A percentile compares a stretch with the other conserved stretches of the same genome.
These are phyloP conservation scores for Ciconia maguari DNA, from an alignment of 2,113 vertebrate genomes.

Conservation along the genomic window DNA sequence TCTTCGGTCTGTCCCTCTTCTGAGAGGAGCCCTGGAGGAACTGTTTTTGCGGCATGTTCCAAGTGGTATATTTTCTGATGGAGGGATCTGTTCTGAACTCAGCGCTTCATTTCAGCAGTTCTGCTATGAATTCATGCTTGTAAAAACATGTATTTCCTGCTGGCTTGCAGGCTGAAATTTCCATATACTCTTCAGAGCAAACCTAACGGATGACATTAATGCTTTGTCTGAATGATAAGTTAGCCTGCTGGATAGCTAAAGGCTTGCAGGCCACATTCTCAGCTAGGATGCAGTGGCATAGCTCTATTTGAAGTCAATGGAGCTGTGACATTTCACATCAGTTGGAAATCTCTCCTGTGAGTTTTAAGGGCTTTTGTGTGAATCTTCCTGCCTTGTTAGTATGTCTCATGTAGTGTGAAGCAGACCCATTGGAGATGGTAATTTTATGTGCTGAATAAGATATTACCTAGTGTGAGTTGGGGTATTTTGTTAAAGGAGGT, in stretches of 20 bases:
- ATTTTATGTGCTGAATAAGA: not conserved
- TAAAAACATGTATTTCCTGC: conserved; percentile 8
- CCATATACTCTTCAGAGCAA: not conserved
- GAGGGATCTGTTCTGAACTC: not conserved
- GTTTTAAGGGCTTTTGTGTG: not conserved
- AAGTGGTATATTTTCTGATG: not conserved
- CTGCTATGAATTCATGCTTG: conserved; percentile 9
- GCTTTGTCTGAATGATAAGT: not conserved
- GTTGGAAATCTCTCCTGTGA: not conserved
- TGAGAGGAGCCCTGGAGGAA: not conserved
- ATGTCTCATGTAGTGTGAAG: not conserved
- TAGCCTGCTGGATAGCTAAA: not conserved
- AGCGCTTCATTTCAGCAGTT: not conserved
- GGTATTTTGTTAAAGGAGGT: not conserved
- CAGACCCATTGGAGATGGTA: not conserved
- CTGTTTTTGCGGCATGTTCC: not conserved
- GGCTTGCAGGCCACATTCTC: not conserved
- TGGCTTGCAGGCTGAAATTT: not conserved
- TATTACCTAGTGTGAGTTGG: not conserved
- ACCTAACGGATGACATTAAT: not conserved
- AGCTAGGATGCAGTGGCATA: not conserved
- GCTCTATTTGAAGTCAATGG: not conserved
- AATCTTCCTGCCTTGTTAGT: not conserved
- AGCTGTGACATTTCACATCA: not conserved
- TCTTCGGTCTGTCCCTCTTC: not conserved